Conservation (phyloP, 2,113 vertebrate species). For the Oreochromis tanganicae region DNA sequence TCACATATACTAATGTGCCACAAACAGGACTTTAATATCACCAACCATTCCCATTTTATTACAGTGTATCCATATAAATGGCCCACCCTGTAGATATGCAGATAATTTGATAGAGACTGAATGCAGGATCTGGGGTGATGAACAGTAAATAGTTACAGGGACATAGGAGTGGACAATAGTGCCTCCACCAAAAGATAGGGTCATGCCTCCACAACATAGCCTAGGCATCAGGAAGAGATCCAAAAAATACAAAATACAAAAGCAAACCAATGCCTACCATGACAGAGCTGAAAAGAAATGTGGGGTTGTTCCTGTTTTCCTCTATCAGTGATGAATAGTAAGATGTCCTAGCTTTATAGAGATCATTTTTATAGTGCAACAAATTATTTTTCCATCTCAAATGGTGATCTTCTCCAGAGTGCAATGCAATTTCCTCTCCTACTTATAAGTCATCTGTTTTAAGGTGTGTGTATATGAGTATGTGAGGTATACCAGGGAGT, state of each 20-base stretch:
- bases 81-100: too few species aligned
- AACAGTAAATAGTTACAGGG: neutral
- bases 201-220: neutral
- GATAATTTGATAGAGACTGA: neutral
- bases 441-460: neutral
- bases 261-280: neutral
- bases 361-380: neutral
- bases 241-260: neutral
- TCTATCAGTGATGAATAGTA: neutral
- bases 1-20: too few species aligned
- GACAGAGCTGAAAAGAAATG: neutral
- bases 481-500: neutral
- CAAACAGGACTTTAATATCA: too few species aligned
- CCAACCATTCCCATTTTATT: too few species aligned
- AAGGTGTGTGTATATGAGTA: neutral
- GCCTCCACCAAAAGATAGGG: neutral
- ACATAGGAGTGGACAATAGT: neutral
- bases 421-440: neutral
- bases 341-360: neutral
- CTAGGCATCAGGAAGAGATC: neutral
- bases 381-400: neutral
- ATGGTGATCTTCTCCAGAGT: neutral
- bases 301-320: neutral
- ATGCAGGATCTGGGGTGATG: neutral
- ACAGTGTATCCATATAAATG: too few species aligned